A percentile compares a stretch with the other conserved stretches of the same genome.
These are phyloP conservation scores for Ypsolopha scabrella DNA, from an alignment of 2,888 invertebrate species.

Conservation along the genomic window DNA sequence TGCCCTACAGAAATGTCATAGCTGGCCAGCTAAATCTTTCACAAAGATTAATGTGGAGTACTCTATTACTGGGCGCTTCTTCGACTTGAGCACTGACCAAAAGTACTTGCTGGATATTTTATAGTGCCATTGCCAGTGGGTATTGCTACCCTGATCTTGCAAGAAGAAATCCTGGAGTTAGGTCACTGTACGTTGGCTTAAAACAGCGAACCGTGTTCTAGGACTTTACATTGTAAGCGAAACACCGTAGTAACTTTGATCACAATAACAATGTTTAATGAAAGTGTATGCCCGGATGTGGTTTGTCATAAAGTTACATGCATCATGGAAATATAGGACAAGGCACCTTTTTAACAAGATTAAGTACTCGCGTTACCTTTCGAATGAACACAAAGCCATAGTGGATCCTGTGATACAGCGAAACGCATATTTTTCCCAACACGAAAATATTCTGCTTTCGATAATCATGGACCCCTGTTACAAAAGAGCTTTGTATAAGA, in stretches of 20 bases:
- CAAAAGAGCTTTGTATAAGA: no score
- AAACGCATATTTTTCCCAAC: neutral
- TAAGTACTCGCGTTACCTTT: neutral
- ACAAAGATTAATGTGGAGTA: neutral
- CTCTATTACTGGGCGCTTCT: neutral
- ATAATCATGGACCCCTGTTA: no score
- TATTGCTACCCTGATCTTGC: no score
- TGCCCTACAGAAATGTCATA: no score
- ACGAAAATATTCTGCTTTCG: neutral
- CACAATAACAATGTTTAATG: neutral
- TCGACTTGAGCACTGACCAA: constrained; percentile 10
- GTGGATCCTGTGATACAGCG: constrained; percentile 4
- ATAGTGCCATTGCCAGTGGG: no score
- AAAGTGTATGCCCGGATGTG: constrained; percentile 2
- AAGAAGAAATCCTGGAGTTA: neutral
- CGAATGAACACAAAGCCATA: neutral
- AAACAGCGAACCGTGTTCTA: no score
- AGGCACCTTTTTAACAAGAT: neutral
- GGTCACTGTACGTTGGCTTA: neutral
- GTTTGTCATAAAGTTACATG: constrained; percentile 4
- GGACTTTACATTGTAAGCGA: no score
- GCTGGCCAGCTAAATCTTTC: no score
- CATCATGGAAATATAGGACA: neutral
- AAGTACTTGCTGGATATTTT: no score
- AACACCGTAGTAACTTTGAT: no score